Conservation (phyloP, 2,113 vertebrate genomes). For the Zootoca vivipara region DNA sequence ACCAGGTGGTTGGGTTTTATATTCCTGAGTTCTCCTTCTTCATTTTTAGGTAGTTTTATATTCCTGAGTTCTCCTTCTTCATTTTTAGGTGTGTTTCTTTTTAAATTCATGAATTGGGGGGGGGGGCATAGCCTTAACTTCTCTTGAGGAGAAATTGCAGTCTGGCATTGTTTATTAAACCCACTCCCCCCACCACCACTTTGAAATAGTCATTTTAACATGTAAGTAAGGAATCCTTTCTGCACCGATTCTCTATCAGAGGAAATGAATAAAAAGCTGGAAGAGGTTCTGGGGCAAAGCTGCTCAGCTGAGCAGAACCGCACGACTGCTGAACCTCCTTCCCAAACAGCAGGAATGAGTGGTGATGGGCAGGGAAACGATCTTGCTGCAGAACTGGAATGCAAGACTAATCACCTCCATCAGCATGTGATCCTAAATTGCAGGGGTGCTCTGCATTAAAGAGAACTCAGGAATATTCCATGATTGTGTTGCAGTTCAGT, state of each 20-base stretch:
- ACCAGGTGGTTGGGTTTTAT: too few species aligned
- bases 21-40: too few species aligned
- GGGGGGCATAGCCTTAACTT: too few species aligned
- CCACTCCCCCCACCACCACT: too few species aligned
- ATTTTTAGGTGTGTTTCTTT: too few species aligned
- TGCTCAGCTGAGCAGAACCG: background rate
- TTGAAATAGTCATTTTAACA: background rate
- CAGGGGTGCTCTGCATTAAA: background rate
- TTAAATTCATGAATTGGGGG: too few species aligned
- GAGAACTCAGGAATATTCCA: too few species aligned
- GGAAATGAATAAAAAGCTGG: constrained; percentile 44
- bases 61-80: too few species aligned
- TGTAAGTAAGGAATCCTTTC: constrained; percentile 11
- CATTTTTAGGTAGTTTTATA: too few species aligned
- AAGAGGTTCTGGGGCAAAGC: background rate
- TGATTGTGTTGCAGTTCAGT: background rate
- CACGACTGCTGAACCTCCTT: background rate
- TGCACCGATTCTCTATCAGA: constrained; percentile 12
- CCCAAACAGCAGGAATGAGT: background rate
- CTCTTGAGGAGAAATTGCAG: too few species aligned
- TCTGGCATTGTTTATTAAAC: too few species aligned
- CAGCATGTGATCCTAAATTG: background rate
- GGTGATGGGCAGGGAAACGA: background rate
- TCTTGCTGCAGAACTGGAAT: background rate
- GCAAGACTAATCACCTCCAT: background rate